Conservation (phyloP, 2,113 vertebrate species). For the Stegastes partitus region DNA sequence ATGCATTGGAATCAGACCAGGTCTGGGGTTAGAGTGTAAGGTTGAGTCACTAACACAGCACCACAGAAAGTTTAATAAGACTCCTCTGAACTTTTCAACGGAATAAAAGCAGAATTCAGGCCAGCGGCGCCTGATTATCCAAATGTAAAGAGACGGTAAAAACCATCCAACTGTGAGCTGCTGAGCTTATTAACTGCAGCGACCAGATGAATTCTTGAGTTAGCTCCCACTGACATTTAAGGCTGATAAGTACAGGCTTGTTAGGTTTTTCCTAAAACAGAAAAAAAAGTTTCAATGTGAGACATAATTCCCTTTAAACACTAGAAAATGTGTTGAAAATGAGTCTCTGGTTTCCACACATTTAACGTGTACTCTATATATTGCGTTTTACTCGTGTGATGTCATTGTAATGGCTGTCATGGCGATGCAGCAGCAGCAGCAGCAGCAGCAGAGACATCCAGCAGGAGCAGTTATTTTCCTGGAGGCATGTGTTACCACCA, state of each 20-base stretch:
- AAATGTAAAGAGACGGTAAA: conserved; percentile 23
- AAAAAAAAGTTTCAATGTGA: conserved; percentile 29
- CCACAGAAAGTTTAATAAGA: conserved; percentile 15
- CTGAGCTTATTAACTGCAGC: conserved; percentile 39
- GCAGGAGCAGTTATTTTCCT: too few species aligned
- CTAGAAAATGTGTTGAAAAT: neutral
- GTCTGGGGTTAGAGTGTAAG: neutral
- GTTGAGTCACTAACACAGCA: neutral
- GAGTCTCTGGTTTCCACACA: neutral
- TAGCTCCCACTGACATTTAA: conserved; percentile 31
- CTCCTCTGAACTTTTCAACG: conserved; percentile 22
- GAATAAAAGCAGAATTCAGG: neutral
- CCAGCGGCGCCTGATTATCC: conserved; percentile 31
- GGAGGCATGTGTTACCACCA: too few species aligned
- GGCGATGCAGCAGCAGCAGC: too few species aligned
- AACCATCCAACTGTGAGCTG: conserved; percentile 35
- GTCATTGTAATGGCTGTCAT: neutral
- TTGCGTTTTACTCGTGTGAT: neutral
- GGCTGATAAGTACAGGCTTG: conserved; percentile 27
- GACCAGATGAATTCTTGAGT: conserved; percentile 23
- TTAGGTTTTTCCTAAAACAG: conserved; percentile 30
- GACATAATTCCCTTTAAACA: conserved; percentile 16
- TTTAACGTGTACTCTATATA: neutral
- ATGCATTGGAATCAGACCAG: conserved; percentile 3
- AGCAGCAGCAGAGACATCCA: neutral